Evolutionary conservation across 2,113 vertebrate species (phyloP), one percentile per base, ranked within the genome.

Genomic region (Tyto alba): DNA sequence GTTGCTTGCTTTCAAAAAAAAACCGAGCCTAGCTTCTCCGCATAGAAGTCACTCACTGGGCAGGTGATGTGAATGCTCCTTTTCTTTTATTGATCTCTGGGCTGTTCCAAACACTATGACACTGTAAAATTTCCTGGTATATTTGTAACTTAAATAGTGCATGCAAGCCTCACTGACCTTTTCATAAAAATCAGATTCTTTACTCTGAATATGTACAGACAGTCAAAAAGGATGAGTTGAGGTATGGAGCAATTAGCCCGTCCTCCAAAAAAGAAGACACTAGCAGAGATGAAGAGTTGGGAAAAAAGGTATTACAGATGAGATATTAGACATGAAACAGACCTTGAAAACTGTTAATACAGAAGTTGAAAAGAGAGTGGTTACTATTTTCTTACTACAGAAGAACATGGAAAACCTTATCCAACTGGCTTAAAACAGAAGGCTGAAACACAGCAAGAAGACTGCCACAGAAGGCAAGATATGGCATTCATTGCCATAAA

Each of bases 21-120:
- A 89, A 52, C 15, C 14, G 14, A 80, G 11, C 5, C 38, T 22
- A 40, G 27, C 21, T 47, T 47, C 20, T 47, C 45, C 45, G 21
- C 45, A 47, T 47, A 47, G 20, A 47, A 47, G 76, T 45, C 38
- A 40, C 55, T 77, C 66, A 76, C 26, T 66, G 72, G 32, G 59
- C 32, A 94, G 92, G 88, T 94, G 82, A 94, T 88, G 76, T 66
- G 68, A 91, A 96, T 92, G 90, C 72, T 91, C 92, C 91, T 93
- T 91, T 89, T 55, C 53, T 59, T 62, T 32, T 16, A n/a, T 16
- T 53, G 12, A 3, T 36, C 21, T 90, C 41, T 80, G 36, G 38
- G n/a, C 62, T 73, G 32, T 55, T 83, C 48, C 78, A 90, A 90
- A 60, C 25, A 41, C 45, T 26, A 14, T 27, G 45, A 10, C 43